These are phyloP conservation scores for Meteorus cinctellus DNA, from an alignment of 2,888 invertebrate genomes.

Conservation along the genomic window DNA sequence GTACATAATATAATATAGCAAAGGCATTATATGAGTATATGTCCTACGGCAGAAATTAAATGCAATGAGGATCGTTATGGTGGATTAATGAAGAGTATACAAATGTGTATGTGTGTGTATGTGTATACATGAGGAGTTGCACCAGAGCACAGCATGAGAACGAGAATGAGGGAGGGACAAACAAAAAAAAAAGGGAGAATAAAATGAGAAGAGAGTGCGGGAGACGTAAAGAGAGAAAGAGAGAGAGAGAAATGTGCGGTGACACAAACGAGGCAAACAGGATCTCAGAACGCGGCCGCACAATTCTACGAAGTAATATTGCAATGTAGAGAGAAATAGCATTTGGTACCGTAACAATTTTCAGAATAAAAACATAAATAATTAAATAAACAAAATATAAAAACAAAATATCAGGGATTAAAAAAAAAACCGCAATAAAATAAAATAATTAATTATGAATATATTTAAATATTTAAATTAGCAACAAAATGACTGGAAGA, in stretches of 20 bases:
- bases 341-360: constrained; percentile 25
- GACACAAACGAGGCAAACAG: constrained; percentile 32
- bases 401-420: background rate
- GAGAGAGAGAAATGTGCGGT: constrained; percentile 16
- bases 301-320: constrained; percentile 27
- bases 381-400: background rate
- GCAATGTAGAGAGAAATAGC: constrained; percentile 13
- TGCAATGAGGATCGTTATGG: constrained; percentile 21
- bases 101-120: constrained; percentile 18
- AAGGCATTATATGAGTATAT: constrained; percentile 20
- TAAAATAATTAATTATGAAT: background rate
- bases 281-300: constrained; percentile 23
- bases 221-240: background rate
- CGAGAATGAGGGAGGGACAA: constrained; percentile 23
- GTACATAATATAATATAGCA: background rate
- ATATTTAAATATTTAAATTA: too few species aligned
- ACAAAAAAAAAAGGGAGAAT: background rate
- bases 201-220: constrained; percentile 4
- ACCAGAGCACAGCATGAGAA: constrained; percentile 29
- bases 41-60: constrained; percentile 19
- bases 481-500: too few species aligned
- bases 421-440: background rate
- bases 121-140: constrained; percentile 5
- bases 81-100: constrained; percentile 17
- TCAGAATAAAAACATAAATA: background rate